Percentiles rank a stretch among this genome's conserved stretches.
Conservation (phyloP, 2,113 vertebrate species). For the Macroglossus sobrinus region DNA sequence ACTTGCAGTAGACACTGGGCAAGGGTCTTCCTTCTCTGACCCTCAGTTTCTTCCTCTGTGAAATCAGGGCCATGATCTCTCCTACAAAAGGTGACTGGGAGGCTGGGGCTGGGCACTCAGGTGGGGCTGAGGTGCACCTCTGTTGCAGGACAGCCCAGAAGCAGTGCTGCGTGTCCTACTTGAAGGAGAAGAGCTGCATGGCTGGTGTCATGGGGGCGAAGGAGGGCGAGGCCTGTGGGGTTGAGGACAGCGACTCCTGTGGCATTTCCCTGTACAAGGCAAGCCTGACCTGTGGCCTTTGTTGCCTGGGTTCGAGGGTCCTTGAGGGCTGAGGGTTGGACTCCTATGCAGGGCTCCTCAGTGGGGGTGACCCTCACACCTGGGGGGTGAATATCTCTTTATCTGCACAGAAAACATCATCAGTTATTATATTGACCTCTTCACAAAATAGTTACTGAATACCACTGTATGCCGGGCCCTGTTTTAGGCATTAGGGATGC, state of each 20-base stretch:
- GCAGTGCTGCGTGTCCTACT: constrained; percentile 89
- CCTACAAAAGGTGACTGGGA: neutral
- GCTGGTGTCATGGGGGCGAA: constrained; percentile 88
- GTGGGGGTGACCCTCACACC: neutral
- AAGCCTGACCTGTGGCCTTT: neutral
- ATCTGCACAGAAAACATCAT: neutral
- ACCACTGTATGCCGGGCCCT: neutral
- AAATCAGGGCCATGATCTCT: accelerated
- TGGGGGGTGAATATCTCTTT: neutral
- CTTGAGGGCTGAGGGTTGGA: neutral
- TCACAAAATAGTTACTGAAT: neutral
- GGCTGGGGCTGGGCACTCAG: accelerated
- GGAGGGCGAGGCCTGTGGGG: constrained; percentile 84
- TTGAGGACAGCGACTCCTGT: constrained; percentile 80
- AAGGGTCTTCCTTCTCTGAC: neutral
- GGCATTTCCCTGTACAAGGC: constrained; percentile 87
- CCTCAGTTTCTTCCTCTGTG: neutral
- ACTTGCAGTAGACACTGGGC: accelerated
- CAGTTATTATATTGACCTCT: accelerated
- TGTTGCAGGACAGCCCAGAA: constrained; percentile 86
- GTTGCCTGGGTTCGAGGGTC: neutral
- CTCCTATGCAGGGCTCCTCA: neutral
- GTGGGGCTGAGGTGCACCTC: neutral
- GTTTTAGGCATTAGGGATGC: no score
- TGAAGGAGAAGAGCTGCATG: constrained; percentile 90